Percentiles rank a stretch among this genome's conserved stretches.
These are phyloP conservation scores for Trematomus bernacchii DNA, from an alignment of 2,797 vertebrate genomes.

Conservation along the genomic window DNA sequence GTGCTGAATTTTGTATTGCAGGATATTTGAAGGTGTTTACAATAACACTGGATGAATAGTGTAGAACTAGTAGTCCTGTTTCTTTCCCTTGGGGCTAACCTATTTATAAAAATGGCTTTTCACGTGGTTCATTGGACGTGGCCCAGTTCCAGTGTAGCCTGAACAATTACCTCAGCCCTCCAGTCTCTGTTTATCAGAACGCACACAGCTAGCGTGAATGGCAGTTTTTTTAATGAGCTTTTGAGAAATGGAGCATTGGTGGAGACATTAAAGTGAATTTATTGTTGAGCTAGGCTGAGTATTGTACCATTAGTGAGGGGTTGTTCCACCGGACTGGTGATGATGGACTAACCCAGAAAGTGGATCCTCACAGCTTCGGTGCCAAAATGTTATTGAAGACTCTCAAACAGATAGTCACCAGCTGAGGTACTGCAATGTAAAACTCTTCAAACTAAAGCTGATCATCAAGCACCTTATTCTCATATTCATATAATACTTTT, in stretches of 20 bases:
- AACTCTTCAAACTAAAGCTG: neutral
- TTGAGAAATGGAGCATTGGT: neutral
- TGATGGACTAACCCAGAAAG: neutral
- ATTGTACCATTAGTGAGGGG: neutral
- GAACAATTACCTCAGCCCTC: conserved; percentile 9
- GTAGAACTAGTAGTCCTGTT: neutral
- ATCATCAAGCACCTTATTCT: neutral
- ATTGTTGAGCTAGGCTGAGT: neutral
- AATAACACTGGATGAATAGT: neutral
- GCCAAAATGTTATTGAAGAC: neutral
- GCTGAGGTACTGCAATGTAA: neutral
- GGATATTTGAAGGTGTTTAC: conserved; percentile 17
- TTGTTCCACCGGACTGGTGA: neutral
- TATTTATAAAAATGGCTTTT: conserved; percentile 8
- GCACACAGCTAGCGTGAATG: neutral
- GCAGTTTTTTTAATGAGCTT: conserved; percentile 1
- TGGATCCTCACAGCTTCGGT: neutral
- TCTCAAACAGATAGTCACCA: neutral
- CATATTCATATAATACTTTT: neutral
- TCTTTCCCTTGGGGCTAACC: neutral
- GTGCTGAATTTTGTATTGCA: neutral
- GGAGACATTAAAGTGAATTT: conserved; percentile 4
- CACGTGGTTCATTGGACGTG: neutral
- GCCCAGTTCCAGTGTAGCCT: conserved; percentile 23
- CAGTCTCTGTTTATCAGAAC: conserved; percentile 8